Evolutionary conservation across 1,140 invertebrate species (phyloP), one percentile per base, ranked within the genome.

Genomic region (Nymphalis io): DNA sequence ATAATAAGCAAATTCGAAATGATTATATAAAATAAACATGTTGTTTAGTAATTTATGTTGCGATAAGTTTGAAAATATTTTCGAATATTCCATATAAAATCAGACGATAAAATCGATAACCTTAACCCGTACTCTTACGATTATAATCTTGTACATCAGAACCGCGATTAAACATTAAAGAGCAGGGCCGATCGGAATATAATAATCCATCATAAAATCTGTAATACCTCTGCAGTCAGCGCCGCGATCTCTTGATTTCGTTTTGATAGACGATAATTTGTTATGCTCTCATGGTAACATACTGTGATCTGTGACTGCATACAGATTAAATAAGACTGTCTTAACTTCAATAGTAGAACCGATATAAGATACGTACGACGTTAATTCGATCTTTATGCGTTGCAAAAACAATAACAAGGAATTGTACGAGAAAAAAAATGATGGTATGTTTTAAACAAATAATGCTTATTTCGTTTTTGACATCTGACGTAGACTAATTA

Each of bases 221-320:
- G 67, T 69, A 69, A 69, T 62, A 53, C 60, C 67, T n/a, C 53
- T 21, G 39, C 67, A 10, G 10, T 53, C 44, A 61, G 51, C 60
- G 67, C 67, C 46, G 60, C 48, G 39, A 46, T 69, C 21, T 61
- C 60, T 69, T 69, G 67, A 69, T 69, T 80, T 82, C 75, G 70
- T 82, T 82, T 82, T 82, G 82, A 82, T 83, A 76, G 81, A 62
- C 58, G 78, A 75, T 80, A 80, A 84, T 84, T 82, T 81, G 78
- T 71, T 64, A 77, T 73, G 80, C 75, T 51, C 23, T 39, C 53
- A 55, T 64, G 61, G 51, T 65, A 23, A 57, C 61, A 64, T 42
- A 64, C 61, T 40, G 10, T 51, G 60, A 42, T n/a, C 42, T 10
- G 15, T 21, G 44, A 33, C 27, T 13, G 13, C 39, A 18, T 38